Percentiles rank a stretch among this genome's conserved stretches.
Conservation (phyloP, 1,140 invertebrate species). For the Eciton burchellii region DNA sequence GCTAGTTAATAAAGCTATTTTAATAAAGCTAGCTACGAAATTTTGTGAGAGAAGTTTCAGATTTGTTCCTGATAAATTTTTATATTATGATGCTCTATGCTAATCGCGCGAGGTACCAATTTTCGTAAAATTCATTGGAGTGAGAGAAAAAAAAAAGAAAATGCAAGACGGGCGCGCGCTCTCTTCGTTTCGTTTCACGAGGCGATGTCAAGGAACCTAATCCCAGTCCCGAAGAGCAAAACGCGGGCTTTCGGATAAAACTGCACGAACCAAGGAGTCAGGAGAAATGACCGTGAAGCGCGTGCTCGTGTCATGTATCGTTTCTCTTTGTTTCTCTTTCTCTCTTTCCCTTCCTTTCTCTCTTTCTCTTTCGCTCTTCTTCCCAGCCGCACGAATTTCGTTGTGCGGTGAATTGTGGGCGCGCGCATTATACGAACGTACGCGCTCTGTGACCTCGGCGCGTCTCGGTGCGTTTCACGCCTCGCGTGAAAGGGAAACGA, state of each 20-base stretch:
- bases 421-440: background rate
- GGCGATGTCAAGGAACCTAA: background rate
- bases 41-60: too few relatives aligned
- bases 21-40: too few relatives aligned
- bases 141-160: background rate
- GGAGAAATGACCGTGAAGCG: background rate
- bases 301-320: background rate
- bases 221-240: background rate
- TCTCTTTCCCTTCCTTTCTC: too few relatives aligned
- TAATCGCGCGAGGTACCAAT: background rate
- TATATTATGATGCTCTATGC: too few relatives aligned
- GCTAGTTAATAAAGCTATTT: too few relatives aligned
- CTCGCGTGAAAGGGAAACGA: background rate
- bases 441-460: constrained; percentile 20
- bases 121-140: background rate
- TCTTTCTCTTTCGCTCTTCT: background rate
- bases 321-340: background rate
- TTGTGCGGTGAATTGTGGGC: background rate
- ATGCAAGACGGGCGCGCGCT: background rate
- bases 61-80: too few relatives aligned
- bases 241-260: constrained; percentile 19
- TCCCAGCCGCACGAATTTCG: background rate
- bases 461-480: background rate
- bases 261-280: constrained; percentile 1
- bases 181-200: background rate